Percentiles rank a stretch among this genome's conserved stretches.
These are phyloP conservation scores for Pollenia labialis DNA, from an alignment of 2,888 invertebrate genomes.

Conservation along the genomic window DNA sequence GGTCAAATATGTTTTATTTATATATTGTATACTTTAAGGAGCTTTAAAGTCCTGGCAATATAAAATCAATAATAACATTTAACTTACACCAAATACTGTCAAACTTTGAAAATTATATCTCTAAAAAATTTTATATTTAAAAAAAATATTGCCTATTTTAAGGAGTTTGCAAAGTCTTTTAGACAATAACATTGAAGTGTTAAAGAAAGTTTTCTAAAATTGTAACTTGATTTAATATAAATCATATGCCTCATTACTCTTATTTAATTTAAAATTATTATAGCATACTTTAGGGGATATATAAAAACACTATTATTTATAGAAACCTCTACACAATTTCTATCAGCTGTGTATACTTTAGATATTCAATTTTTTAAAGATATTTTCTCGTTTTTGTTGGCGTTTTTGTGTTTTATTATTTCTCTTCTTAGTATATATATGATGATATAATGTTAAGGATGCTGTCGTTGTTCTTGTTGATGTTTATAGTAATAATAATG, in stretches of 20 bases:
- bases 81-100: too few species aligned
- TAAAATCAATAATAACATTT: too few species aligned
- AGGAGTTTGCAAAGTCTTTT: too few species aligned
- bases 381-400: not conserved
- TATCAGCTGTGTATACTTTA: constrained; percentile 7
- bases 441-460: constrained; percentile 55
- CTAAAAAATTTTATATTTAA: too few species aligned
- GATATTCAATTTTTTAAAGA: not conserved
- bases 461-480: constrained; percentile 16
- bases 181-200: too few species aligned
- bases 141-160: not conserved
- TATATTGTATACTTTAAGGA: too few species aligned
- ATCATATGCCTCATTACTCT: constrained; percentile 26
- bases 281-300: constrained; percentile 33
- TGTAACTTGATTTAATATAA: constrained; percentile 22
- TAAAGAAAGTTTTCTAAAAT: not conserved
- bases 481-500: constrained; percentile 23
- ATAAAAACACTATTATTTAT: constrained; percentile 27
- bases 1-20: too few species aligned
- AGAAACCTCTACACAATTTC: constrained; percentile 12
- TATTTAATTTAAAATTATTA: constrained; percentile 12
- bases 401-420: constrained; percentile 5
- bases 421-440: too few species aligned
- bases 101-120: too few species aligned
- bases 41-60: too few species aligned